These are phyloP conservation scores for Gambelia wislizenii DNA, from an alignment of 2,797 vertebrate species.

Conservation along the genomic window DNA sequence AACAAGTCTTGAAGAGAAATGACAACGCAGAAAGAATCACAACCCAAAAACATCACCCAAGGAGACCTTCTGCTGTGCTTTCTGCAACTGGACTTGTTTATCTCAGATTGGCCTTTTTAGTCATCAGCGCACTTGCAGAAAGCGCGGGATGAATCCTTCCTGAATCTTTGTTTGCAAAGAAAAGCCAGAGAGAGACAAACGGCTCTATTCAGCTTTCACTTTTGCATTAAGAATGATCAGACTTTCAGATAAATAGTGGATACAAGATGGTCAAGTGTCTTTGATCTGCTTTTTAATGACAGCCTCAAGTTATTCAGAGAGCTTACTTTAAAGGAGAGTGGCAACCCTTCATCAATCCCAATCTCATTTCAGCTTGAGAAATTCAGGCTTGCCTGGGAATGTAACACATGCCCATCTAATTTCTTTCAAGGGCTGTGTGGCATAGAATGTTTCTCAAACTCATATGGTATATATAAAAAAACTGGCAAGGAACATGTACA, in stretches of 20 bases:
- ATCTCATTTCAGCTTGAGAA: slow-evolving; percentile 12
- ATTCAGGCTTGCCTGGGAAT: background rate
- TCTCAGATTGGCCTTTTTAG: too few species aligned
- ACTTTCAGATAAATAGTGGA: background rate
- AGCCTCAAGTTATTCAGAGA: slow-evolving; percentile 45
- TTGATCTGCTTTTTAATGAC: background rate
- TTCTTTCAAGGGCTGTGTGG: slow-evolving; percentile 30
- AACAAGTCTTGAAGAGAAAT: too few species aligned
- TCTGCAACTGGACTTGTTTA: too few species aligned
- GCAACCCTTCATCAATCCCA: slow-evolving; percentile 31
- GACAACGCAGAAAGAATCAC: too few species aligned
- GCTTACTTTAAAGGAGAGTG: slow-evolving; percentile 25
- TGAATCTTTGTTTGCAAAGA: too few species aligned
- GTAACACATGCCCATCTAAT: slow-evolving; percentile 38
- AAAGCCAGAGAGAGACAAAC: too few species aligned
- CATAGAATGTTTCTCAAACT: background rate
- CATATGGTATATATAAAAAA: background rate
- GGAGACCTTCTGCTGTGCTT: too few species aligned
- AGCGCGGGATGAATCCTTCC: too few species aligned
- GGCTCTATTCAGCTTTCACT: background rate
- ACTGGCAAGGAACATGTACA: background rate
- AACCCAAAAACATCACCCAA: too few species aligned
- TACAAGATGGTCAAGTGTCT: background rate
- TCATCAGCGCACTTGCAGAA: too few species aligned
- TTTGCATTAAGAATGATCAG: background rate